Percentiles rank a stretch among this genome's conserved stretches.
phyloP scores from a whole-genome alignment of 1,140 invertebrate species.

The Drosophila subobscura region DNA sequence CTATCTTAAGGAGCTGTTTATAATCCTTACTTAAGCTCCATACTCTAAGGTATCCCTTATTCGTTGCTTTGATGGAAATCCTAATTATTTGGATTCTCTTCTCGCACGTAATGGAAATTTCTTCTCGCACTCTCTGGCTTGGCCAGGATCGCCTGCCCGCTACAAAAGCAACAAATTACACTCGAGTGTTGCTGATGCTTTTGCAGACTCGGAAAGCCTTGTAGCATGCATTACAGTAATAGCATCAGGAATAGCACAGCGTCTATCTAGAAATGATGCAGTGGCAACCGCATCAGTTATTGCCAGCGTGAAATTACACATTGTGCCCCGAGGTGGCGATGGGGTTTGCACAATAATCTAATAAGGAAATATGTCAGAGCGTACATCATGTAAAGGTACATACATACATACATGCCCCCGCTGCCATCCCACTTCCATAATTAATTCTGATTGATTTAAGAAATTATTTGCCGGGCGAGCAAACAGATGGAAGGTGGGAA shows the following conservation, averaged over 20 bases:
- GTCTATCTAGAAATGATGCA: slow-evolving; percentile 16
- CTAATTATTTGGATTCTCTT: slow-evolving; percentile 2
- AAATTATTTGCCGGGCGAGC: slow-evolving; percentile 69
- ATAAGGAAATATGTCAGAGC: slow-evolving; percentile 64
- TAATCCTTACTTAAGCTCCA: too few species aligned
- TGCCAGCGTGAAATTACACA: slow-evolving; percentile 65
- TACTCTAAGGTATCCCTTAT: not conserved
- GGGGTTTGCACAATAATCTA: slow-evolving; percentile 65
- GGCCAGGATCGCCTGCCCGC: slow-evolving; percentile 22
- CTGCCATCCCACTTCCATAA: slow-evolving; percentile 48
- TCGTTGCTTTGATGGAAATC: not conserved
- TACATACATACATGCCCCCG: slow-evolving; percentile 8
- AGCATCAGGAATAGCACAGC: slow-evolving; percentile 20
- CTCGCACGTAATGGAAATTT: slow-evolving; percentile 20
- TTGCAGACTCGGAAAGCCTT: slow-evolving; percentile 18
- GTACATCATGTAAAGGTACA: slow-evolving; percentile 57
- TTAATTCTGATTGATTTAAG: slow-evolving; percentile 81
- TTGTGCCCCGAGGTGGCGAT: slow-evolving; percentile 43
- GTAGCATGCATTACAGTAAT: not conserved
- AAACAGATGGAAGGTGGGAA: slow-evolving; percentile 61
- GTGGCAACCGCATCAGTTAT: slow-evolving; percentile 14
- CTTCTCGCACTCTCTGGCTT: slow-evolving; percentile 9
- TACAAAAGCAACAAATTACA: slow-evolving; percentile 48
- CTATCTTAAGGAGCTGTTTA: too few species aligned
- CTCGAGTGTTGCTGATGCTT: slow-evolving; percentile 52